Evolutionary conservation across 2,888 invertebrate genomes (phyloP).

Genomic region (Pocota personata): DNA sequence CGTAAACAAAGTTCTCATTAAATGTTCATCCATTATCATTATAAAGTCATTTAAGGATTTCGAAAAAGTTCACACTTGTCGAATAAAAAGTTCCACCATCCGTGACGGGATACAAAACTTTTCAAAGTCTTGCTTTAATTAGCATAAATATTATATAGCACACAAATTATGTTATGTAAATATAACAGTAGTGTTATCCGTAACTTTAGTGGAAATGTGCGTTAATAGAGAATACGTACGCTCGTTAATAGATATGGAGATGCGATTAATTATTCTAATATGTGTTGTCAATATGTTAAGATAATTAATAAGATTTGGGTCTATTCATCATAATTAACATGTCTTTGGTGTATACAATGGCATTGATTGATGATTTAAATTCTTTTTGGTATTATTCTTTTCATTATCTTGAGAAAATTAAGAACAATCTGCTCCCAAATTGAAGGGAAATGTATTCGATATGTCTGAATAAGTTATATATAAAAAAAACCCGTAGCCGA

Average conservation of each 20-base stretch:
- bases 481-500: too few relatives aligned
- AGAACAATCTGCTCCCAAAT: too few relatives aligned
- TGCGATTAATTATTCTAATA: background rate
- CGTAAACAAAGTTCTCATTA: background rate
- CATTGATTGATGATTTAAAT: background rate
- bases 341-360: background rate
- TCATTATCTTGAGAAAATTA: too few relatives aligned
- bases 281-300: background rate
- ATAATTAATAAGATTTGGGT: background rate
- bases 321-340: background rate
- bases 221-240: background rate
- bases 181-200: background rate
- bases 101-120: slow-evolving; percentile 16
- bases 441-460: too few relatives aligned
- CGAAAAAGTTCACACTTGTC: slow-evolving; percentile 15
- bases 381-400: too few relatives aligned
- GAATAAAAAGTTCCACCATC: slow-evolving; percentile 14
- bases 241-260: background rate
- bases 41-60: background rate
- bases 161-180: slow-evolving; percentile 1
- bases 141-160: background rate
- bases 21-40: slow-evolving; percentile 39
- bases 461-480: too few relatives aligned
- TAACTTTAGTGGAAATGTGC: background rate
- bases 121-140: slow-evolving; percentile 23